Percentiles rank a stretch among this genome's conserved stretches.
Conservation (phyloP, 2,113 vertebrate species). For the Nansenia antarctica region DNA sequence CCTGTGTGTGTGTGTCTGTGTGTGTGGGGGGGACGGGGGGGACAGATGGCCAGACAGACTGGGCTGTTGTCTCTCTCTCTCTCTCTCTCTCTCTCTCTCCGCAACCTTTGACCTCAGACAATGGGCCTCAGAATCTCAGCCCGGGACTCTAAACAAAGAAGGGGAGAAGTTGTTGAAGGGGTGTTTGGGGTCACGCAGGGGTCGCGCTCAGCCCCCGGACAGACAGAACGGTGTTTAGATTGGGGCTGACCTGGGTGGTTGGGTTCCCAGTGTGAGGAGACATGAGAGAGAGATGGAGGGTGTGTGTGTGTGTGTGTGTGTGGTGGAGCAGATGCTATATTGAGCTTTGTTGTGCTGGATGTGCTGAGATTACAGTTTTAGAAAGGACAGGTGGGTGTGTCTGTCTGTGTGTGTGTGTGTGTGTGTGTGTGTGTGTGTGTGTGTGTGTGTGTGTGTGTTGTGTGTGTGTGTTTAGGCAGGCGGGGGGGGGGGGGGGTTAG, state of each 20-base stretch:
- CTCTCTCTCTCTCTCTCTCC: conserved; percentile 47
- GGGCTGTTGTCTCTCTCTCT: too few species aligned
- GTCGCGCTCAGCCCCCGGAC: too few species aligned
- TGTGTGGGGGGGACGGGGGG: conserved; percentile 26
- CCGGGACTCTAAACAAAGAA: conserved; percentile 59
- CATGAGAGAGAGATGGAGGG: background rate
- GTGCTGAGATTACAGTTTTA: background rate
- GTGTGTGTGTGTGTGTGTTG: too few species aligned
- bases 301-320: background rate
- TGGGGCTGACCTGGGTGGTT: background rate
- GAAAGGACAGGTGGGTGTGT: background rate
- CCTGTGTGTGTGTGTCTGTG: conserved; percentile 45
- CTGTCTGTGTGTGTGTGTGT: too few species aligned
- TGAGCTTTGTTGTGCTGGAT: background rate
- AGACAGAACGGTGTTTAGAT: conserved; percentile 17
- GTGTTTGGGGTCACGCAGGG: conserved; percentile 10
- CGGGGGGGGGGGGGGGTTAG: too few species aligned
- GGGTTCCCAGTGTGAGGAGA: background rate
- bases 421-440: too few species aligned
- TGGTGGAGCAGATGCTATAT: background rate
- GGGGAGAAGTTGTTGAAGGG: conserved; percentile 16
- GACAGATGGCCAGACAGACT: conserved; percentile 61
- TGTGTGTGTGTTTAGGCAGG: too few species aligned
- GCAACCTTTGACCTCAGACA: conserved; percentile 60
- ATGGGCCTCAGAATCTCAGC: conserved; percentile 48